A percentile compares a stretch with the other conserved stretches of the same genome.
Conservation (phyloP, 1,140 invertebrate species). For the Latrodectus geometricus region DNA sequence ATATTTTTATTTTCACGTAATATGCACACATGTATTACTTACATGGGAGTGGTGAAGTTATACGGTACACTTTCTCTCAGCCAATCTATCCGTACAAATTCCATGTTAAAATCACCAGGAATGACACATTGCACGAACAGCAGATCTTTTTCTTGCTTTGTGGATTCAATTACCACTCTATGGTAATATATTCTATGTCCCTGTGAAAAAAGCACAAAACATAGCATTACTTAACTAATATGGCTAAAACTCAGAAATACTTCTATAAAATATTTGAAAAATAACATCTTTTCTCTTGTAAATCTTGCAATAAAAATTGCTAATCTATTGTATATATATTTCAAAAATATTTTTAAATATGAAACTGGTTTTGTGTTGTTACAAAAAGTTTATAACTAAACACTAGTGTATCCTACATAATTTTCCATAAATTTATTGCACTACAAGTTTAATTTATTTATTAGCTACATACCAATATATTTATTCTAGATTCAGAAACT, state of each 20-base stretch:
- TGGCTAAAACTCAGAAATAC: not conserved
- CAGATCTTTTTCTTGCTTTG: conserved; percentile 36
- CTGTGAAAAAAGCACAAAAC: conserved; percentile 6
- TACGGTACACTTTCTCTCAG: conserved; percentile 47
- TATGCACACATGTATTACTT: not conserved
- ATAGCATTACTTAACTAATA: not conserved
- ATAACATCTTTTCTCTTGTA: too few relatives aligned
- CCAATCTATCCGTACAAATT: conserved; percentile 59
- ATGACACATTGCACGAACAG: conserved; percentile 54
- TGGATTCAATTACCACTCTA: conserved; percentile 26
- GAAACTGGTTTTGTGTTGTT: too few relatives aligned
- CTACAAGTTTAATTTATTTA: too few relatives aligned
- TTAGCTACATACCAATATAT: too few relatives aligned
- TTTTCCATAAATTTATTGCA: too few relatives aligned
- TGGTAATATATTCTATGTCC: conserved; percentile 55
- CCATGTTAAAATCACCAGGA: conserved; percentile 59
- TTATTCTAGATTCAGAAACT: too few relatives aligned
- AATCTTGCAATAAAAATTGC: too few relatives aligned
- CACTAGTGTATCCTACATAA: too few relatives aligned
- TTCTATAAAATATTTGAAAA: not conserved
- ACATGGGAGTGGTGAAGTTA: conserved; percentile 33
- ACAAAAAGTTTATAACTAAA: too few relatives aligned
- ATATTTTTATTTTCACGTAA: too few relatives aligned
- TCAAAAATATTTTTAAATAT: too few relatives aligned
- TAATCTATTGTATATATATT: too few relatives aligned